Conservation (phyloP, 2,113 vertebrate species). For the Hucho hucho region DNA sequence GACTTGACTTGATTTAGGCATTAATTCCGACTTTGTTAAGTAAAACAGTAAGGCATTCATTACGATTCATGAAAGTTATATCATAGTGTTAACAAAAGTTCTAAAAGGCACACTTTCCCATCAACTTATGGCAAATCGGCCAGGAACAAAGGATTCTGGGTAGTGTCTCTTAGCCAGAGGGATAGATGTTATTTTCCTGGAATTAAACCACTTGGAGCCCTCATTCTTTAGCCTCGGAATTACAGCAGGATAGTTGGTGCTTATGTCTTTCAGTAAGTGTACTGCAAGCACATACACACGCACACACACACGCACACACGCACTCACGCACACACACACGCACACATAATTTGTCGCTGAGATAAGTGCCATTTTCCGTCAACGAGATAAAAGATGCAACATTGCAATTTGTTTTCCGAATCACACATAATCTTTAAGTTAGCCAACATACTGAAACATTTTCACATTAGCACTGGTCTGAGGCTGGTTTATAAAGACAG, state of each 20-base stretch:
- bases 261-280: neutral
- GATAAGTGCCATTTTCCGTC: neutral
- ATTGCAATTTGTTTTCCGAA: neutral
- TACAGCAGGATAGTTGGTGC: neutral
- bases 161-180: neutral
- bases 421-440: neutral
- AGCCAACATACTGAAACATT: constrained; percentile 58
- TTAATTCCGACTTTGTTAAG: too few relatives aligned
- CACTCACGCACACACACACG: neutral
- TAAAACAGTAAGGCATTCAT: too few relatives aligned
- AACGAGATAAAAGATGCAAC: neutral
- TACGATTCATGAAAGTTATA: too few relatives aligned
- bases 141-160: neutral
- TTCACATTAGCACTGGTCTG: constrained; percentile 39
- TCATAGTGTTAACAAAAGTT: too few relatives aligned
- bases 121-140: neutral
- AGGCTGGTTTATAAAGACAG: constrained; percentile 37
- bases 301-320: neutral
- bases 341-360: neutral
- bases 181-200: neutral
- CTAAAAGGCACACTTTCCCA: too few relatives aligned
- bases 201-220: neutral
- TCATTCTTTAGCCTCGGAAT: neutral
- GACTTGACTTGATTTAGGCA: too few relatives aligned
- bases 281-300: neutral